A percentile compares a stretch with the other conserved stretches of the same genome.
Conservation (phyloP, 2,113 vertebrate genomes). For the Melanocharis versteri region DNA sequence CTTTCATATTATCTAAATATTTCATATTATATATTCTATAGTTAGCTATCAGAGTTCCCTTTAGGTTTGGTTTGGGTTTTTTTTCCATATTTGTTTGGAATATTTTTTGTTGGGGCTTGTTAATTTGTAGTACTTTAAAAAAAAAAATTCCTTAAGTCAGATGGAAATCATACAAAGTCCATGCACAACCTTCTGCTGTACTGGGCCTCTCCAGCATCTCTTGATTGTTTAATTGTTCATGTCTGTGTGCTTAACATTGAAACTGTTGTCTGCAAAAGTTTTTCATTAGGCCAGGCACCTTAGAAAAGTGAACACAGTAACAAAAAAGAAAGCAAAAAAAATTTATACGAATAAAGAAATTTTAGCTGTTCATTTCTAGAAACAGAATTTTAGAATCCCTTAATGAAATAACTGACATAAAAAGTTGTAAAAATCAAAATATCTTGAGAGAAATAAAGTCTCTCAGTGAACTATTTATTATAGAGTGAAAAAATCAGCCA, state of each 20-base stretch:
- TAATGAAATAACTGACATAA: background rate
- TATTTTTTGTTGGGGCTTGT: background rate
- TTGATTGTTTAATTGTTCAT: background rate
- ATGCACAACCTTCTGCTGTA: background rate
- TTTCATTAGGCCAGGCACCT: fast-evolving
- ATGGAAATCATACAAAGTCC: background rate
- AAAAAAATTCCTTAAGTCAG: background rate
- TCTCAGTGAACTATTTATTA: background rate
- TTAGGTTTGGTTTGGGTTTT: no score
- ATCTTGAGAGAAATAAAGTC: background rate
- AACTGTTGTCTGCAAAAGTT: background rate
- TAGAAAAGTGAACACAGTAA: background rate
- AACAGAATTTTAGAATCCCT: background rate
- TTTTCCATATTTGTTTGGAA: background rate
- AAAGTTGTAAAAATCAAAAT: background rate
- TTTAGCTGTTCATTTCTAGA: background rate
- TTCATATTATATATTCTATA: background rate
- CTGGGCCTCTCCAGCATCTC: background rate
- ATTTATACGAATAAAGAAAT: background rate
- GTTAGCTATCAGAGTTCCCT: background rate
- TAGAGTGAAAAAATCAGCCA: background rate
- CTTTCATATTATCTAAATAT: background rate
- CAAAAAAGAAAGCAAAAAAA: background rate
- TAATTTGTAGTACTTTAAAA: background rate
- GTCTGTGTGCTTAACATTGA: background rate